Evolutionary conservation across 2,888 invertebrate species (phyloP).

Genomic region (Miltochrista miniata): DNA sequence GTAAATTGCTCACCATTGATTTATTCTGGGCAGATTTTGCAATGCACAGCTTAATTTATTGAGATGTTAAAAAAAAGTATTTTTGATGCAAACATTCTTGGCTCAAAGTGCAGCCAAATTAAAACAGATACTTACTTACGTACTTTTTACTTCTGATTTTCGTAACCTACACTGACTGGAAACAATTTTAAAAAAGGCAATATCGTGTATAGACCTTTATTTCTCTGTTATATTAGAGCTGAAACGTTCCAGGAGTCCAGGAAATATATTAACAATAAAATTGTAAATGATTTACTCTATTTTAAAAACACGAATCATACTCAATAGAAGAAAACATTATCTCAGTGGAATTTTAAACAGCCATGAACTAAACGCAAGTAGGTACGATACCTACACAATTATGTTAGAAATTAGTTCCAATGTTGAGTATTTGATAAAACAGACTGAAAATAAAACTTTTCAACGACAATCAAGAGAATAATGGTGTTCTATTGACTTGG

Average conservation of each 20-base stretch:
- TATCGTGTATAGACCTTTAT: too few species aligned
- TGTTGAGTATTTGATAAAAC: not conserved
- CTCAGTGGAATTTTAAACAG: constrained; percentile 9
- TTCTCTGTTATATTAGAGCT: too few species aligned
- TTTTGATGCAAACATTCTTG: constrained; percentile 2
- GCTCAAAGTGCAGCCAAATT: not conserved
- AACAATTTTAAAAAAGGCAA: too few species aligned
- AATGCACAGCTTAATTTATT: constrained; percentile 16
- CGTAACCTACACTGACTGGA: too few species aligned
- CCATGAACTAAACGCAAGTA: constrained; percentile 17
- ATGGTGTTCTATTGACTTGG: too few species aligned
- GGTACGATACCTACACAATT: constrained; percentile 3
- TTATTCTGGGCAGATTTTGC: constrained; percentile 28
- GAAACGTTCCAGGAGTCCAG: too few species aligned
- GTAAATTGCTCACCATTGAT: constrained; percentile 30
- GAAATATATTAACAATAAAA: too few species aligned
- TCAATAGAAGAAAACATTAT: not conserved
- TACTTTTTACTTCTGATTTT: too few species aligned
- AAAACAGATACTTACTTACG: too few species aligned
- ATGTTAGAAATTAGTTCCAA: constrained; percentile 16
- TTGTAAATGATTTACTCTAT: too few species aligned
- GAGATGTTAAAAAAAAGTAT: constrained; percentile 1
- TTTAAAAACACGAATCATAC: not conserved
- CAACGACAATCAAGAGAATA: too few species aligned
- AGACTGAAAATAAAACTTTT: too few species aligned